These are phyloP conservation scores for Galerucella pusilla DNA, from an alignment of 2,888 invertebrate species.

Conservation along the genomic window DNA sequence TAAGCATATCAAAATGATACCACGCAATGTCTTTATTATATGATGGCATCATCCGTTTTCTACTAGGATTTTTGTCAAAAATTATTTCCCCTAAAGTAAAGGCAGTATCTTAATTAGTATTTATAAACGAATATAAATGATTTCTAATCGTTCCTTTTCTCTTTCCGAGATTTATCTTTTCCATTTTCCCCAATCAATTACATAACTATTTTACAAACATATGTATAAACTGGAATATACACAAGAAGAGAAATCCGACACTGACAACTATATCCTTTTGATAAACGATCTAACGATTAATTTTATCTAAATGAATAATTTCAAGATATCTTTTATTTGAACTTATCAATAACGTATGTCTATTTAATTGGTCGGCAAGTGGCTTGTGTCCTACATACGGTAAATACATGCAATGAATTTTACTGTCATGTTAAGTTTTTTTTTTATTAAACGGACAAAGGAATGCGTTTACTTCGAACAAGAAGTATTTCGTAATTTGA, in stretches of 20 bases:
- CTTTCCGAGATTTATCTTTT: neutral
- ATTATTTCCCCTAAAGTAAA: too few relatives aligned
- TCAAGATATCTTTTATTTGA: constrained; percentile 27
- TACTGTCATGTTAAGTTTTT: neutral
- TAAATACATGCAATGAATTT: constrained; percentile 28
- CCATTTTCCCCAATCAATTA: neutral
- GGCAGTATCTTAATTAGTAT: too few relatives aligned
- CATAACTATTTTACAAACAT: neutral
- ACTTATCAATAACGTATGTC: constrained; percentile 39
- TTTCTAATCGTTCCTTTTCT: neutral
- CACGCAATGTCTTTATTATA: too few relatives aligned
- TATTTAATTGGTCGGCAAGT: constrained; percentile 39
- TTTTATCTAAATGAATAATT: constrained; percentile 35
- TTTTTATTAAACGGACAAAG: neutral
- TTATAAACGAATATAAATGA: too few relatives aligned
- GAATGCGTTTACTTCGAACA: neutral
- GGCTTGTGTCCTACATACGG: constrained; percentile 38
- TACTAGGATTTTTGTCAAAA: too few relatives aligned
- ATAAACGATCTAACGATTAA: constrained; percentile 31
- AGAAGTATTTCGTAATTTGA: neutral
- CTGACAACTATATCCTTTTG: constrained; percentile 33
- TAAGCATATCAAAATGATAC: too few relatives aligned
- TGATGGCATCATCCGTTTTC: too few relatives aligned
- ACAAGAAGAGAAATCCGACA: constrained; percentile 8
- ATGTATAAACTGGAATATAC: constrained; percentile 6